Evolutionary conservation across 2,797 vertebrate genomes (phyloP).

Genomic region (Prunella strophiata): DNA sequence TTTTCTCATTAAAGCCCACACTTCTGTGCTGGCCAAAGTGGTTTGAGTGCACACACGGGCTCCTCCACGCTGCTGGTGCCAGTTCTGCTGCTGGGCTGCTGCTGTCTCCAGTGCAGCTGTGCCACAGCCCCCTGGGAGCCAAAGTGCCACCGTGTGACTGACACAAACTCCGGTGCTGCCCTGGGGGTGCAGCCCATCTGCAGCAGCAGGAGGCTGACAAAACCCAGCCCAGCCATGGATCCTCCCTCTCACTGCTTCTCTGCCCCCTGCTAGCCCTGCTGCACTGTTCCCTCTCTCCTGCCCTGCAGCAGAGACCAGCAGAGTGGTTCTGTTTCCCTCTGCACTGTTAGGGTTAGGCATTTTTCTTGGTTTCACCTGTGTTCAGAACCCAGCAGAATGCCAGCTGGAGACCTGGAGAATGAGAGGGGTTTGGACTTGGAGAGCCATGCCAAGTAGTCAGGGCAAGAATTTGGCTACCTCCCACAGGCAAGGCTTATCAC

Average conservation of each 20-base stretch:
- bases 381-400: not conserved
- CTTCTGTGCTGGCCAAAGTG: not conserved
- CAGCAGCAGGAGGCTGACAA: not conserved
- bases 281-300: not conserved
- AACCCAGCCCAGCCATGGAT: not conserved
- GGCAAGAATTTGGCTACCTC: not conserved
- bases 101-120: not conserved
- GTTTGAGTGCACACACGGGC: not conserved
- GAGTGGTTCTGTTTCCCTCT: not conserved
- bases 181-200: not conserved
- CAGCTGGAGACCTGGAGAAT: not conserved
- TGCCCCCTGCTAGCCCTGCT: rapidly evolving
- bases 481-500: not conserved
- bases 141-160: not conserved
- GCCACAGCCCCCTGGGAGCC: not conserved
- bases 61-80: not conserved
- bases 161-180: not conserved
- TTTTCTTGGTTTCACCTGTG: not conserved
- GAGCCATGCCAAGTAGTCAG: not conserved
- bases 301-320: not conserved
- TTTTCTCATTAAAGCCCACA: not conserved
- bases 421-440: not conserved
- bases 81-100: not conserved
- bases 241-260: not conserved
- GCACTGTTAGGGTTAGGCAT: not conserved